These are phyloP conservation scores for Mamestra configurata DNA, from an alignment of 1,140 invertebrate genomes.

Conservation along the genomic window DNA sequence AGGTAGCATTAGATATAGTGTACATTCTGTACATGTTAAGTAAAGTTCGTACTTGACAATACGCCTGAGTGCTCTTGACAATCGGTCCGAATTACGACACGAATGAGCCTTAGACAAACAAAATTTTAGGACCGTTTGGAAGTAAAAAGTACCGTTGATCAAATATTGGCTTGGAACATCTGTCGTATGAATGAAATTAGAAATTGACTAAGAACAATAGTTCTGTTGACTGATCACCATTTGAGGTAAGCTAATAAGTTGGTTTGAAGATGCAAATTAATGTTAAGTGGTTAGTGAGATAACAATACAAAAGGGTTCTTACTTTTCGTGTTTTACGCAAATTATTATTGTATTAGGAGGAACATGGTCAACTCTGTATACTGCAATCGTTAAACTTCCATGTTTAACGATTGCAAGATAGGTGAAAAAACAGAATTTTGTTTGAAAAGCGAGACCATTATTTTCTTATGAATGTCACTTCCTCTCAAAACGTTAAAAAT, in stretches of 20 bases:
- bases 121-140: conserved; percentile 46
- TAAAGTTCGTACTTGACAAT: conserved; percentile 55
- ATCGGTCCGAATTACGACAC: conserved; percentile 69
- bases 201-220: conserved; percentile 46
- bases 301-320: conserved; percentile 13
- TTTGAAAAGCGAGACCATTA: conserved; percentile 1
- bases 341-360: background rate
- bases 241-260: conserved; percentile 27
- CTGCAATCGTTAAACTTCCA: too few species aligned
- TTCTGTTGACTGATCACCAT: conserved; percentile 27
- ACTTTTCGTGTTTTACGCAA: conserved; percentile 8
- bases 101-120: conserved; percentile 47
- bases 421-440: background rate
- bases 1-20: conserved; percentile 32
- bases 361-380: background rate
- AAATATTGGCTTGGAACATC: conserved; percentile 40
- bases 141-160: conserved; percentile 41
- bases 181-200: conserved; percentile 46
- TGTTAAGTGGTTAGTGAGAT: conserved; percentile 28
- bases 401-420: background rate
- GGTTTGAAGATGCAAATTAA: conserved; percentile 43
- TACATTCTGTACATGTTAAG: conserved; percentile 43
- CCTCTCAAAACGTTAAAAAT: conserved; percentile 25
- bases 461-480: background rate
- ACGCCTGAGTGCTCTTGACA: conserved; percentile 59